Evolutionary conservation across 2,797 vertebrate species (phyloP).

Genomic region (Leptodactylus fallax): DNA sequence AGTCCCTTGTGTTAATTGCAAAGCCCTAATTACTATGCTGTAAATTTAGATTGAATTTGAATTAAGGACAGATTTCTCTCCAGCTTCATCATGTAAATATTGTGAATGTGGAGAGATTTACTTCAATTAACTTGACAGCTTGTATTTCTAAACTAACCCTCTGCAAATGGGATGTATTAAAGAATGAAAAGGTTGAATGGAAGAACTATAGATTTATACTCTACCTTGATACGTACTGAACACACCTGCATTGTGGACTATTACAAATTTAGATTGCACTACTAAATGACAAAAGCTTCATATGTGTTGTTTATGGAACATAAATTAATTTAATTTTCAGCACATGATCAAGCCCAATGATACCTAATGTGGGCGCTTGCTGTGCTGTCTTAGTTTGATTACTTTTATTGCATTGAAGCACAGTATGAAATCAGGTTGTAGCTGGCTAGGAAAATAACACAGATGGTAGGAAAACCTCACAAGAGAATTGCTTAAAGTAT

Average conservation of each 20-base stretch:
- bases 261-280: background rate
- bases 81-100: conserved; percentile 82
- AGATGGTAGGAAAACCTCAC: conserved; percentile 69
- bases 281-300: conserved; percentile 71
- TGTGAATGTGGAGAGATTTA: conserved; percentile 83
- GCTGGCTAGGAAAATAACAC: conserved; percentile 75
- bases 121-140: conserved; percentile 80
- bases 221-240: background rate
- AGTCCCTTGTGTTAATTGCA: conserved; percentile 83
- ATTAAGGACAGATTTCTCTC: conserved; percentile 85
- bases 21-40: conserved; percentile 85
- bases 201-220: background rate
- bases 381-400: conserved; percentile 80
- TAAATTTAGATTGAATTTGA: conserved; percentile 87
- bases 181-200: background rate
- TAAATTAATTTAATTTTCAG: conserved; percentile 81
- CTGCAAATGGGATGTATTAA: background rate
- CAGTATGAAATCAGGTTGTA: conserved; percentile 79
- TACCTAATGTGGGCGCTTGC: conserved; percentile 79
- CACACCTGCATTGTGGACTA: background rate
- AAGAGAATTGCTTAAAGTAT: conserved; percentile 70
- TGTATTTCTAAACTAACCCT: background rate
- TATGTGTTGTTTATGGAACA: conserved; percentile 82
- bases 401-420: conserved; percentile 78
- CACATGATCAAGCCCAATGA: conserved; percentile 79